Conservation (phyloP, 2,888 invertebrate genomes). For the Aromia moschata region DNA sequence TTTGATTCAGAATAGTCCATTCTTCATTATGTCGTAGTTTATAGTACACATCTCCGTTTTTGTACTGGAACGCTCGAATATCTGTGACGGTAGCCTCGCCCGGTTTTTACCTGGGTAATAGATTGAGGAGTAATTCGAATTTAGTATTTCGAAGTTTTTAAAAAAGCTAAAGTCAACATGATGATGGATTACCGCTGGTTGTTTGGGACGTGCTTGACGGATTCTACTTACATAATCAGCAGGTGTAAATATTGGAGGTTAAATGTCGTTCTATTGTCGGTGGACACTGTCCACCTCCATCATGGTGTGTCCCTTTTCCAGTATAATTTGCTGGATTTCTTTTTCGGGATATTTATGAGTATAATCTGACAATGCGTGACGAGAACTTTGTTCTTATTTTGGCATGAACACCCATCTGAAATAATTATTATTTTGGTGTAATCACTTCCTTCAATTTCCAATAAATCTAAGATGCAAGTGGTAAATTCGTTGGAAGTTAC, state of each 20-base stretch:
- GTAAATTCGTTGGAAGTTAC: not conserved
- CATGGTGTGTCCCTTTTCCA: constrained; percentile 1
- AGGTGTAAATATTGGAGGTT: not conserved
- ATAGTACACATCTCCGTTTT: no score
- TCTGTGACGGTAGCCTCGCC: no score
- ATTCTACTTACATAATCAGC: not conserved
- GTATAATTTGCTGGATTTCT: not conserved
- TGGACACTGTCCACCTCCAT: not conserved
- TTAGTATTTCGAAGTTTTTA: no score
- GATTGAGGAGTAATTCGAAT: no score
- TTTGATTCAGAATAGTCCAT: no score
- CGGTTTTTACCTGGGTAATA: no score
- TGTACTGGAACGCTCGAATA: no score
- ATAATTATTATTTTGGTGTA: not conserved
- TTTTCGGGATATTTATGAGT: not conserved
- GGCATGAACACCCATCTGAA: not conserved
- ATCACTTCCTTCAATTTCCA: not conserved
- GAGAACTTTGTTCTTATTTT: no score
- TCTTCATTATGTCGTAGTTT: no score
- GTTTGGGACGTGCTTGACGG: no score
- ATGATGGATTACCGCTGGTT: no score
- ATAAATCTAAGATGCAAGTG: not conserved
- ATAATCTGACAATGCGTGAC: not conserved
- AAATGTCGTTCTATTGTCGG: not conserved
- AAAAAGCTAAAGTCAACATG: no score